Percentiles rank a stretch among this genome's conserved stretches.
These are phyloP conservation scores for Sussaba pulchella DNA, from an alignment of 2,888 invertebrate genomes.

Conservation along the genomic window DNA sequence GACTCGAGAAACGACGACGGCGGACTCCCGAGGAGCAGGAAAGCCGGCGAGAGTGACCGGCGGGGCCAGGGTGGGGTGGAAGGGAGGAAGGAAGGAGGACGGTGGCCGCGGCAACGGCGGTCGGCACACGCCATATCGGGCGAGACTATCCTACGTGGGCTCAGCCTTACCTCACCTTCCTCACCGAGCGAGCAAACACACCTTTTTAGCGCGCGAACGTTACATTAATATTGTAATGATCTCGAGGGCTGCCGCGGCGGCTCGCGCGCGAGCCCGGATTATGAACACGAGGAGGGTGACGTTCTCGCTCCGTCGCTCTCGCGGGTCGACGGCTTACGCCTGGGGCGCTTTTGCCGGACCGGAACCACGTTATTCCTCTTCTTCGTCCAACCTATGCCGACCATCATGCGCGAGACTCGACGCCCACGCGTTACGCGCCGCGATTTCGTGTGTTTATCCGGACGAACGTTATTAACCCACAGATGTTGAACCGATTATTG, in stretches of 20 bases:
- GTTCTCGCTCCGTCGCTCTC: conserved; percentile 50
- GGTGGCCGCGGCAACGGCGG: conserved; percentile 75
- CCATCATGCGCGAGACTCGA: conserved; percentile 53
- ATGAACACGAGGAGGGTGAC: conserved; percentile 57
- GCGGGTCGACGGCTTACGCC: too few species aligned
- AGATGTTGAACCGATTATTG: conserved; percentile 10
- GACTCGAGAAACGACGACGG: conserved; percentile 61
- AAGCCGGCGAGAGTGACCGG: neutral
- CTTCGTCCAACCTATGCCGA: conserved; percentile 55
- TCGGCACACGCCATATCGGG: conserved; percentile 83
- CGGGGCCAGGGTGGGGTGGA: conserved; percentile 33
- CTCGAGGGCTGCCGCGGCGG: conserved; percentile 67
- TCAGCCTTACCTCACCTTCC: conserved; percentile 75
- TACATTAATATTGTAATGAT: conserved; percentile 83
- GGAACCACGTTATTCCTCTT: conserved; percentile 62
- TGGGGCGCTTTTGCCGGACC: too few species aligned
- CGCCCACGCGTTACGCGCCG: conserved; percentile 51
- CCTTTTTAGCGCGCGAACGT: conserved; percentile 81
- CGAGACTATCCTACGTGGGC: conserved; percentile 83
- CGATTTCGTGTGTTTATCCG: conserved; percentile 50
- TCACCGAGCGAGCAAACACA: conserved; percentile 81
- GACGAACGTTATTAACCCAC: neutral
- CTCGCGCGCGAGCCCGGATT: conserved; percentile 64
- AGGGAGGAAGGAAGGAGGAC: conserved; percentile 64
- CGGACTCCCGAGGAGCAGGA: conserved; percentile 7